phyloP scores from a whole-genome alignment of 2,888 invertebrate species.

The Nephrotoma appendiculata region DNA sequence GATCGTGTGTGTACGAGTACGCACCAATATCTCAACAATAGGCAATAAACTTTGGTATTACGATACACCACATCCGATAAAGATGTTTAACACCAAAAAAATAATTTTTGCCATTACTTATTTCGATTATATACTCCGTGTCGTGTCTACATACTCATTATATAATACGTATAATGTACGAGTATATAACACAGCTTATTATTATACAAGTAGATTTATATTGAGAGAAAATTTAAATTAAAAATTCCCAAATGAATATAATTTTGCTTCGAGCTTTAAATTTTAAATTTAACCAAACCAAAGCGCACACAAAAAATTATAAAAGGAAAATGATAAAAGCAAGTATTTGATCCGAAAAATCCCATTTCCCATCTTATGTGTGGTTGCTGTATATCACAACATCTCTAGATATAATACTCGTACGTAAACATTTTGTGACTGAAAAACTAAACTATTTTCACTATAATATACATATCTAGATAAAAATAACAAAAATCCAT shows the following conservation, averaged over 20 bases:
- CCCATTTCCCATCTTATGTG: background rate
- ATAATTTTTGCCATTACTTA: background rate
- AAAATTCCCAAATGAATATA: background rate
- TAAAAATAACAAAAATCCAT: background rate
- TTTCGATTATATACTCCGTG: background rate
- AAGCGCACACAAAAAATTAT: background rate
- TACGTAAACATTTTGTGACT: background rate
- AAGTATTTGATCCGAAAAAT: background rate
- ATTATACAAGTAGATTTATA: background rate
- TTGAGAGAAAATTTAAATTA: background rate
- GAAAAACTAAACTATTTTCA: background rate
- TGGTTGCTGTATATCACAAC: background rate
- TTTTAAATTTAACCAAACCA: background rate
- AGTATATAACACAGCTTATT: background rate
- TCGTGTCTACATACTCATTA: background rate
- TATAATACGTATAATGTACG: background rate
- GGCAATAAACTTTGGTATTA: background rate
- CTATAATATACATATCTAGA: background rate
- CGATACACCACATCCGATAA: background rate
- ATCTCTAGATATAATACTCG: background rate
- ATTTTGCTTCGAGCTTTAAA: background rate
- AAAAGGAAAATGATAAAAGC: background rate
- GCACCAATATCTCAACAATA: background rate
- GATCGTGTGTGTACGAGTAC: background rate
- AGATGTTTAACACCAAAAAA: background rate